Evolutionary conservation across 1,140 invertebrate genomes (phyloP).

Genomic region (Dinothrombium tinctorium): DNA sequence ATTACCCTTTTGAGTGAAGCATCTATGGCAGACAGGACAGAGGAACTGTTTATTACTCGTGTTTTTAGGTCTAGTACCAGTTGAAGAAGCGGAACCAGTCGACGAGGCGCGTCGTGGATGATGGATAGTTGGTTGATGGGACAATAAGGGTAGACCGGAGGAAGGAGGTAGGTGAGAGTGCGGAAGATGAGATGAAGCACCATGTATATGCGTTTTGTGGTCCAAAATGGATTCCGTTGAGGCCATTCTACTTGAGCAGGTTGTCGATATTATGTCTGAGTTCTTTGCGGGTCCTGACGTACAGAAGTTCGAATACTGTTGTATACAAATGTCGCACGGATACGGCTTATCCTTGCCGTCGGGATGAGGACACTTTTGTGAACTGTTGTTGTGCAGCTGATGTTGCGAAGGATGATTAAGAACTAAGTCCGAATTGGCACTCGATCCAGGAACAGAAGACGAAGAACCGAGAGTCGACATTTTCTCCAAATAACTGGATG

Average conservation of each 20-base stretch:
- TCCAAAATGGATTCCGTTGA: neutral
- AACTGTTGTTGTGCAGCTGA: too few relatives aligned
- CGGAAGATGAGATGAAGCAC: neutral
- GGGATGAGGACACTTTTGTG: conserved; percentile 13
- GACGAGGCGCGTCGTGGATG: neutral
- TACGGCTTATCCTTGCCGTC: conserved; percentile 14
- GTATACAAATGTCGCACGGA: conserved; percentile 13
- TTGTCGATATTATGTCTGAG: neutral
- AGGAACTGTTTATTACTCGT: conserved; percentile 16
- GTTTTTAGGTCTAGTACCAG: neutral
- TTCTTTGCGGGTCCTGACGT: neutral
- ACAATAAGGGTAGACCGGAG: neutral
- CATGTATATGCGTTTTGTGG: neutral
- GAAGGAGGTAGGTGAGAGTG: neutral
- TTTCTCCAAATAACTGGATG: conserved; percentile 16
- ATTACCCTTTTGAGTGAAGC: conserved; percentile 19
- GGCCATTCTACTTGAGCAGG: neutral
- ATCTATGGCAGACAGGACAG: conserved; percentile 17
- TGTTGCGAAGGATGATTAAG: too few relatives aligned
- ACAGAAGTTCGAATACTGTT: conserved; percentile 12
- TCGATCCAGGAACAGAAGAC: too few relatives aligned
- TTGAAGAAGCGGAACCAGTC: neutral
- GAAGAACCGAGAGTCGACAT: too few relatives aligned
- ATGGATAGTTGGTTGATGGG: neutral
- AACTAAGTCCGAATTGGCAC: too few relatives aligned